Percentiles rank a stretch among this genome's conserved stretches.
Conservation (phyloP, 1,140 invertebrate genomes). For the Rhizoglyphus robini region DNA sequence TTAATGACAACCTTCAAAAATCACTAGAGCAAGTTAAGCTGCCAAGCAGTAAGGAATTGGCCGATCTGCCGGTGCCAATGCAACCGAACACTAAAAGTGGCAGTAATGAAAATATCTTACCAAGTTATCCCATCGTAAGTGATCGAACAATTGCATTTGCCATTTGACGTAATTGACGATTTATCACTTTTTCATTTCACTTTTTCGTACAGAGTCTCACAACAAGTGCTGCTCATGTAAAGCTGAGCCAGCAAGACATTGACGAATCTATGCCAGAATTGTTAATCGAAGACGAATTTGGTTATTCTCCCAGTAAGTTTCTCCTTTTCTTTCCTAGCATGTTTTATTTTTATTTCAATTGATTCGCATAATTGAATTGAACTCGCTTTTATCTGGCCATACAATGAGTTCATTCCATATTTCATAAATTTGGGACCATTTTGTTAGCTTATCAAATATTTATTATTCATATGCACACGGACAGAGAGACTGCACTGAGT, state of each 20-base stretch:
- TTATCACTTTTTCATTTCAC: slow-evolving; percentile 50
- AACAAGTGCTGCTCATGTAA: slow-evolving; percentile 69
- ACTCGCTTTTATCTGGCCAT: background rate
- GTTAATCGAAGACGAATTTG: slow-evolving; percentile 68
- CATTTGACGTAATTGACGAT: background rate
- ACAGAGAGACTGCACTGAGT: too few species aligned
- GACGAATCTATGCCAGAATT: slow-evolving; percentile 47
- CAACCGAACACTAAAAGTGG: background rate
- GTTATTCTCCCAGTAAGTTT: slow-evolving; percentile 73
- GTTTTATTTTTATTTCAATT: background rate
- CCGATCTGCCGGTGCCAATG: background rate
- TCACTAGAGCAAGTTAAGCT: background rate
- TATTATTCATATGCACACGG: too few species aligned
- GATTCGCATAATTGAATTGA: background rate
- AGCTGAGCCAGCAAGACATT: slow-evolving; percentile 54
- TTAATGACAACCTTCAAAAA: background rate
- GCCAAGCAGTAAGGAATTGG: background rate
- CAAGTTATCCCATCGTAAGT: slow-evolving; percentile 12
- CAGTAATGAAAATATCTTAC: background rate
- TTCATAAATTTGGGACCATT: too few species aligned
- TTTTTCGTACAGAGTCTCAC: slow-evolving; percentile 31
- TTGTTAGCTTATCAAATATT: too few species aligned
- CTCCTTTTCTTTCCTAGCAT: background rate
- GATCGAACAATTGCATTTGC: slow-evolving; percentile 20
- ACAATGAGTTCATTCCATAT: too few species aligned